Percentiles rank a stretch among this genome's conserved stretches.
These are phyloP conservation scores for Trichosurus vulpecula DNA, from an alignment of 2,797 vertebrate species.

Conservation along the genomic window DNA sequence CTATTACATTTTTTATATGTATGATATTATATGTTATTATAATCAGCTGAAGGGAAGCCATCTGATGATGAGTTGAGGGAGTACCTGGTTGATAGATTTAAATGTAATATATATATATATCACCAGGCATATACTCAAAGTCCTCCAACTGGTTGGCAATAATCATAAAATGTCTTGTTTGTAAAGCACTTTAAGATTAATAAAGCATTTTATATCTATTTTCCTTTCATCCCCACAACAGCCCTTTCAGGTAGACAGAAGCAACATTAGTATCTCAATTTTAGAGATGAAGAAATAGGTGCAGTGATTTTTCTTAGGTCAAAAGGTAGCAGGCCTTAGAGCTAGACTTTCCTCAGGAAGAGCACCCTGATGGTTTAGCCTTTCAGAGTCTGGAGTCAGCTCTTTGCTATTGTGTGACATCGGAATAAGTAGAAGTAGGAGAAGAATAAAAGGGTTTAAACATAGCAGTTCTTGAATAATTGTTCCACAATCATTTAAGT, in stretches of 20 bases:
- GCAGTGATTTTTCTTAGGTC: background rate
- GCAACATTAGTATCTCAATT: background rate
- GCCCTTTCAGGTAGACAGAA: background rate
- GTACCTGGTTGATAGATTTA: background rate
- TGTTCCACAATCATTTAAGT: background rate
- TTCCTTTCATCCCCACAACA: background rate
- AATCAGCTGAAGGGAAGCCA: background rate
- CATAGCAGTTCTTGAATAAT: background rate
- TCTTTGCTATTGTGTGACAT: background rate
- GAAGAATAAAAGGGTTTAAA: background rate
- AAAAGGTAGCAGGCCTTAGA: background rate
- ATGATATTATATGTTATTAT: background rate
- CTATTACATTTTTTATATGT: background rate
- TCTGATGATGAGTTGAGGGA: background rate
- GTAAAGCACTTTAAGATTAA: background rate
- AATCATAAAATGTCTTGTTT: background rate
- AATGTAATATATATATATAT: background rate
- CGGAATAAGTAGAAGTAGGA: background rate
- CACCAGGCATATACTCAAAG: background rate
- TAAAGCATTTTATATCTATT: background rate
- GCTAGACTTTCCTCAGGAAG: too few relatives aligned
- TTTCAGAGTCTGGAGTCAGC: background rate
- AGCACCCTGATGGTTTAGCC: too few relatives aligned
- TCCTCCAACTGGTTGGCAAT: background rate
- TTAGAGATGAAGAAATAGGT: background rate